A percentile compares a stretch with the other conserved stretches of the same genome.
phyloP scores from a whole-genome alignment of 2,888 invertebrate genomes.

The Metacarcinus magister region DNA sequence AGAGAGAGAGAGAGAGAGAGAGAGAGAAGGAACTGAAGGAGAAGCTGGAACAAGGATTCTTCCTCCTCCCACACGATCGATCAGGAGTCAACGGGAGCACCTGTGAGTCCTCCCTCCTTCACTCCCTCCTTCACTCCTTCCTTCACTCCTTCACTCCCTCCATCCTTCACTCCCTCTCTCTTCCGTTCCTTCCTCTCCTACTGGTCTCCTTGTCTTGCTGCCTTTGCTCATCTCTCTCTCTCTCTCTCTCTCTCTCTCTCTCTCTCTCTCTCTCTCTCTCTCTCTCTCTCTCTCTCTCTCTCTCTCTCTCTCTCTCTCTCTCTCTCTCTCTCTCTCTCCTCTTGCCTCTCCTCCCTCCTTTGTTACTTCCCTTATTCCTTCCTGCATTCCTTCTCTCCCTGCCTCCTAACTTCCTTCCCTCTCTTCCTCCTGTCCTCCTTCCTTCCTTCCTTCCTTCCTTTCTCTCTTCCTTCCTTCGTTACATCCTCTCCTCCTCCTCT shows the following conservation, averaged over 20 bases:
- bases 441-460: background rate
- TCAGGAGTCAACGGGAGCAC: background rate
- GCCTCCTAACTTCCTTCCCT: background rate
- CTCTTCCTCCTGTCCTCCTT: background rate
- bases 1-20: constrained; percentile 47
- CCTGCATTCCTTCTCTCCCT: background rate
- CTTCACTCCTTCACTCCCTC: background rate
- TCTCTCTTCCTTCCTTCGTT: background rate
- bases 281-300: background rate
- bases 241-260: background rate
- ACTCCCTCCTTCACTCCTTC: no score
- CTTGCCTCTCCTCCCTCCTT: background rate
- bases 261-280: background rate
- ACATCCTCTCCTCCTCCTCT: background rate
- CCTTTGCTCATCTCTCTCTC: background rate
- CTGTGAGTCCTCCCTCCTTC: background rate
- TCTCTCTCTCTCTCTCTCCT: background rate
- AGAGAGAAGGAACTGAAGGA: constrained; percentile 12
- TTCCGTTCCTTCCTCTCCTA: no score
- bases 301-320: background rate
- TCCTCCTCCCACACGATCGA: constrained; percentile 31
- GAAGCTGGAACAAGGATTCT: background rate
- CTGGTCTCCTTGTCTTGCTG: background rate
- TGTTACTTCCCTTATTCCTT: background rate
- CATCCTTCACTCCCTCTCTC: background rate